Conservation (phyloP, 2,797 vertebrate species). For the Pantherophis vulpinus region DNA sequence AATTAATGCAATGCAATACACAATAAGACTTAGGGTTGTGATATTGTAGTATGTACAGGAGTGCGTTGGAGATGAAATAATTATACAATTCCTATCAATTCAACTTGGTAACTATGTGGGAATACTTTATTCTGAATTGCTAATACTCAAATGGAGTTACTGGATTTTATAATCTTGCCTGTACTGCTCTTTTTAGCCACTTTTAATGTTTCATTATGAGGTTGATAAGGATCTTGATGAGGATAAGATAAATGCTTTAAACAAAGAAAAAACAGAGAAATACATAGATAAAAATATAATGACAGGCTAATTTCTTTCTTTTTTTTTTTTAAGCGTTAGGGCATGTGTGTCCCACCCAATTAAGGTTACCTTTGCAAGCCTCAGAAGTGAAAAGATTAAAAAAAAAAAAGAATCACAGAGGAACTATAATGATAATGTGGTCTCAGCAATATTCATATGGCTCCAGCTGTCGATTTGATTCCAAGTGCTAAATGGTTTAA, state of each 20-base stretch:
- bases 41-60: background rate
- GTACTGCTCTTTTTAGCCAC: background rate
- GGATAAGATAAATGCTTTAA: background rate
- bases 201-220: background rate
- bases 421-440: constrained; percentile 69
- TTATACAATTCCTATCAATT: background rate
- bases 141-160: background rate
- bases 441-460: constrained; percentile 72
- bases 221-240: background rate
- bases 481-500: constrained; percentile 75
- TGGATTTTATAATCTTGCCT: background rate
- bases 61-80: background rate
- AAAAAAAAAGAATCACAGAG: constrained; percentile 53
- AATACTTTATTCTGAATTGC: background rate
- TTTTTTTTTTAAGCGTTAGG: background rate
- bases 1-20: background rate
- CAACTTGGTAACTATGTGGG: background rate
- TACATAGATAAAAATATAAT: background rate
- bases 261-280: background rate
- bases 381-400: constrained; percentile 63
- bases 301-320: background rate
- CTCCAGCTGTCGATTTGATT: constrained; percentile 76
- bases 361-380: constrained; percentile 59
- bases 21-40: background rate
- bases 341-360: constrained; percentile 56